Evolutionary conservation across 2,888 invertebrate genomes (phyloP).

Genomic region (Unio delphinus): DNA sequence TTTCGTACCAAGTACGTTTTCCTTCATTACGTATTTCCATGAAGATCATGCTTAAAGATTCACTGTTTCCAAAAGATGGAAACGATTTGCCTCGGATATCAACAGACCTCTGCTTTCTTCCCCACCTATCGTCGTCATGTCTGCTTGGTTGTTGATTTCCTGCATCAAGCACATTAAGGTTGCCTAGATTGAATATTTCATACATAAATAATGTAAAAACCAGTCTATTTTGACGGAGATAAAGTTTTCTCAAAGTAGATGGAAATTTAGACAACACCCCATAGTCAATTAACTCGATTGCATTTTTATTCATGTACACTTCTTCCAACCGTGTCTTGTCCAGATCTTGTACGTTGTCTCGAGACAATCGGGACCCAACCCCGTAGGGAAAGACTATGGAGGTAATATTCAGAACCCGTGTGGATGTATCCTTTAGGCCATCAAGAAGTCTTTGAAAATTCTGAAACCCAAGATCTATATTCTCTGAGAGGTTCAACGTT

Average conservation of each 20-base stretch:
- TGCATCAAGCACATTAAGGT: conserved; percentile 18
- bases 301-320: conserved; percentile 25
- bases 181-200: conserved; percentile 21
- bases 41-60: no score
- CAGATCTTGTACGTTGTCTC: conserved; percentile 8
- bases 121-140: conserved; percentile 1
- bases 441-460: conserved; percentile 9
- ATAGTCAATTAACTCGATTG: conserved; percentile 20
- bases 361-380: conserved; percentile 14
- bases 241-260: conserved; percentile 12
- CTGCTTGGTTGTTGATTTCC: conserved; percentile 11
- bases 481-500: neutral
- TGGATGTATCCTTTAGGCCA: conserved; percentile 13
- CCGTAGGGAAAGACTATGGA: conserved; percentile 17
- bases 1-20: no score
- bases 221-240: conserved; percentile 20
- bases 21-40: no score
- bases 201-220: conserved; percentile 17
- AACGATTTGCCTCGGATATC: no score
- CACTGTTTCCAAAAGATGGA: no score
- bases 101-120: no score
- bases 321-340: conserved; percentile 7
- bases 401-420: conserved; percentile 17
- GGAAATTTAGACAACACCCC: conserved; percentile 22
- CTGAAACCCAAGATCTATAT: conserved; percentile 11